phyloP scores from a whole-genome alignment of 2,888 invertebrate genomes.

The Aleiodes leptofemur region DNA sequence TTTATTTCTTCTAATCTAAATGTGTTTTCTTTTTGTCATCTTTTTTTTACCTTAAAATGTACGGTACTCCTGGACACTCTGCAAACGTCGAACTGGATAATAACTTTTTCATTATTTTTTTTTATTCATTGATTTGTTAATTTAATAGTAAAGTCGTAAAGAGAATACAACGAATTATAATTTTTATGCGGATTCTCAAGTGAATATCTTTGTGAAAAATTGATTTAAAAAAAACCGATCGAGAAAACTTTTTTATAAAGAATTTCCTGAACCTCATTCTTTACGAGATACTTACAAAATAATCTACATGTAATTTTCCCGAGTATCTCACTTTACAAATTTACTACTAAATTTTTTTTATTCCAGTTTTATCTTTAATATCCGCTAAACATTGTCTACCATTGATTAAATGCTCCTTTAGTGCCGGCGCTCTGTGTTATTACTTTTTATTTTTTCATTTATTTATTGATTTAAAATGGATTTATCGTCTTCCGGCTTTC shows the following conservation, averaged over 20 bases:
- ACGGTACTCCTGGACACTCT: slow-evolving; percentile 62
- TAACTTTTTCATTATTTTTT: slow-evolving; percentile 55
- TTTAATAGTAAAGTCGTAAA: not conserved
- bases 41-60: slow-evolving; percentile 56
- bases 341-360: slow-evolving; percentile 6
- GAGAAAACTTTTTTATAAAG: too few relatives aligned
- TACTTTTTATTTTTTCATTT: slow-evolving; percentile 36
- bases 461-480: slow-evolving; percentile 43
- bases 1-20: slow-evolving; percentile 48
- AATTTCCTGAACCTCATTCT: slow-evolving; percentile 13
- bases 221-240: too few relatives aligned
- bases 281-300: too few relatives aligned
- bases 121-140: slow-evolving; percentile 39
- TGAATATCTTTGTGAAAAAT: too few relatives aligned
- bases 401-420: slow-evolving; percentile 73
- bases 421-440: slow-evolving; percentile 62
- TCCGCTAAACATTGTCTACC: slow-evolving; percentile 68
- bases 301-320: slow-evolving; percentile 1
- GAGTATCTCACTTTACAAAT: slow-evolving; percentile 23
- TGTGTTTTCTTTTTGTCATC: slow-evolving; percentile 40
- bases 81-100: slow-evolving; percentile 64
- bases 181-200: too few relatives aligned
- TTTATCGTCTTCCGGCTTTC: slow-evolving; percentile 14
- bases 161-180: too few relatives aligned
- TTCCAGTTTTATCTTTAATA: slow-evolving; percentile 55